Conservation (phyloP, 2,113 vertebrate species). For the Colinus virginianus region DNA sequence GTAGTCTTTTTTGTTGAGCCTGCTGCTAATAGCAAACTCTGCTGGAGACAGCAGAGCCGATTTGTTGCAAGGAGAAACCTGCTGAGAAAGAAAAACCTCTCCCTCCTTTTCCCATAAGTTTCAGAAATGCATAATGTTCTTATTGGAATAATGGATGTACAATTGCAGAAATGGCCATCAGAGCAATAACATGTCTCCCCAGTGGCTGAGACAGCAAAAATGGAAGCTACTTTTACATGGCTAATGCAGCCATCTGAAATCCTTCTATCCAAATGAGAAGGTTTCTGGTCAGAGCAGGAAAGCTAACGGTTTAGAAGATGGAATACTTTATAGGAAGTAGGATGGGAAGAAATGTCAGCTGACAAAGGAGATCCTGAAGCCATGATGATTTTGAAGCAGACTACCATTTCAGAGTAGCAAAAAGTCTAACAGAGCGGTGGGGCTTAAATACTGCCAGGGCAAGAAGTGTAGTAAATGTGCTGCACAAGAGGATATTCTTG, state of each 20-base stretch:
- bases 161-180: not conserved
- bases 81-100: constrained; percentile 1
- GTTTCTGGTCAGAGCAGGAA: not conserved
- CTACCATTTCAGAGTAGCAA: not conserved
- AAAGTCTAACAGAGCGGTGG: not conserved
- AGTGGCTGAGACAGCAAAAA: not conserved
- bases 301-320: not conserved
- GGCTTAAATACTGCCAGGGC: not conserved
- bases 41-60: not conserved
- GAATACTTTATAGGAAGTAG: not conserved
- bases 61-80: not conserved
- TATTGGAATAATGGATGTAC: not conserved
- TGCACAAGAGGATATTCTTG: not conserved
- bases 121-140: not conserved
- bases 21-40: not conserved
- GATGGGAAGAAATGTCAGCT: not conserved
- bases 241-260: not conserved
- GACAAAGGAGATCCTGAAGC: not conserved
- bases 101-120: not conserved
- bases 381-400: not conserved
- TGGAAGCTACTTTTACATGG: not conserved
- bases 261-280: not conserved
- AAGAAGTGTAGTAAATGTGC: not conserved
- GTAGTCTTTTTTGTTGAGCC: not conserved
- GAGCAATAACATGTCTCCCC: not conserved